Percentiles rank a stretch among this genome's conserved stretches.
Evolutionary conservation across 2,888 invertebrate species (phyloP).

Genomic region (Chaitophorus viminalis): DNA sequence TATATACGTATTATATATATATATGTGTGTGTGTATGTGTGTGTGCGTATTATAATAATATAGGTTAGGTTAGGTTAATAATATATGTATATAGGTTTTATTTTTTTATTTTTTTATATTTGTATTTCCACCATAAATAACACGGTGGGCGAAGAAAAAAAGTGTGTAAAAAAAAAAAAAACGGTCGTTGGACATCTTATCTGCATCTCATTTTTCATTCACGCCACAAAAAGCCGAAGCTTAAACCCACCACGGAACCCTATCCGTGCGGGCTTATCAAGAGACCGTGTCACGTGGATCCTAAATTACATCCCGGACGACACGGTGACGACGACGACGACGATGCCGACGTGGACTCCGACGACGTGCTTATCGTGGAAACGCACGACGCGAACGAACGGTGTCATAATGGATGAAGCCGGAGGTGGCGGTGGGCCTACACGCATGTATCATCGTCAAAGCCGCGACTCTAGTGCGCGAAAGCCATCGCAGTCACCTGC

Average conservation of each 20-base stretch:
- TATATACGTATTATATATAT: too few species aligned
- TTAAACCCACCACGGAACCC: slow-evolving; percentile 35
- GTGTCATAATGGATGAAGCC: slow-evolving; percentile 52
- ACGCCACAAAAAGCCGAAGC: slow-evolving; percentile 36
- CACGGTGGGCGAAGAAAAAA: background rate
- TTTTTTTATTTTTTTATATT: slow-evolving; percentile 12
- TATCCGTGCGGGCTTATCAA: slow-evolving; percentile 55
- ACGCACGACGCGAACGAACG: slow-evolving; percentile 40
- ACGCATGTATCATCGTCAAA: slow-evolving; percentile 58
- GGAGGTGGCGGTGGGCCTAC: background rate
- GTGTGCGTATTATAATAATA: background rate
- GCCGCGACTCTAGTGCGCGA: background rate
- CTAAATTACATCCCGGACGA: slow-evolving; percentile 49
- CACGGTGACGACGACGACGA: too few species aligned
- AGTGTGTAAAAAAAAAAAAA: slow-evolving; percentile 17
- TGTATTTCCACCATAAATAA: slow-evolving; percentile 27
- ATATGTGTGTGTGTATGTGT: too few species aligned
- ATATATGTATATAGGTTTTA: background rate
- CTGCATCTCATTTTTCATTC: slow-evolving; percentile 62
- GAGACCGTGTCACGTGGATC: slow-evolving; percentile 51
- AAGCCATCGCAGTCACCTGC: background rate
- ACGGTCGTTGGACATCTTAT: slow-evolving; percentile 56
- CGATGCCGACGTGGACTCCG: background rate
- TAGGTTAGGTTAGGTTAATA: too few species aligned
- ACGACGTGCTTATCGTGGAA: slow-evolving; percentile 56